Base-by-base conservation (phyloP, 2,888 invertebrate species). In the Stomorhina lunata region DNA sequence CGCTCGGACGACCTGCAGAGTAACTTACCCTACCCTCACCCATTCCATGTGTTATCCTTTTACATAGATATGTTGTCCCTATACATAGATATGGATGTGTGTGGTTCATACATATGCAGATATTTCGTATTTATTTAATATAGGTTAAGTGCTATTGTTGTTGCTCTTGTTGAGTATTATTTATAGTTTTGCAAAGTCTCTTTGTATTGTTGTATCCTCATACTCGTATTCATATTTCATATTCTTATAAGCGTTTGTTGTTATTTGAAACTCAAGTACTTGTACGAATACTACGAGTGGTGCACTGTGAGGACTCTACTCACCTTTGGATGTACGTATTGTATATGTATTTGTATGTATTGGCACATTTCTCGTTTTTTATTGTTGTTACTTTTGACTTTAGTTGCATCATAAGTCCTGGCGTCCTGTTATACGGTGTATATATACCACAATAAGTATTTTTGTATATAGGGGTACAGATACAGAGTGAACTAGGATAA, bases 91-190 rank as follows among this genome's bases (percentile, higher is more conserved):
- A 17, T n/a, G n/a, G n/a, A n/a, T n/a, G n/a, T n/a, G n/a, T n/a
- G n/a, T n/a, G n/a, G n/a, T n/a, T n/a, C n/a, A n/a, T 37, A 43
- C 25, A 34, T 57, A 29, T 75, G 37, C 59, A 48, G 40, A 50
- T 68, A 72, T 34, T 15, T n/a, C 34, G 66, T 40, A 37, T 77
- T 66, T 79, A 59, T 76, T 71, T 66, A 66, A 82, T 79, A 82
- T 82, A 61, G 82, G 82, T 82, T 79, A 82, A 82, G 82, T 76
- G 75, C 79, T 79, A 72, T 79, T 80, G 37, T 10, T 34, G 55
- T 53, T 65, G 22, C 45, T 25, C 10, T 34, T 34, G 57, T 55
- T 55, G 6, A 43, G 22, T 76, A 76, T 79, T 79, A 79, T 82
- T 79, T 79, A 82, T 82, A 34, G 75, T 79, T 76, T 59, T 65